Base-by-base conservation (phyloP, 2,888 invertebrate species). In the Blastobasis lacticolella region DNA sequence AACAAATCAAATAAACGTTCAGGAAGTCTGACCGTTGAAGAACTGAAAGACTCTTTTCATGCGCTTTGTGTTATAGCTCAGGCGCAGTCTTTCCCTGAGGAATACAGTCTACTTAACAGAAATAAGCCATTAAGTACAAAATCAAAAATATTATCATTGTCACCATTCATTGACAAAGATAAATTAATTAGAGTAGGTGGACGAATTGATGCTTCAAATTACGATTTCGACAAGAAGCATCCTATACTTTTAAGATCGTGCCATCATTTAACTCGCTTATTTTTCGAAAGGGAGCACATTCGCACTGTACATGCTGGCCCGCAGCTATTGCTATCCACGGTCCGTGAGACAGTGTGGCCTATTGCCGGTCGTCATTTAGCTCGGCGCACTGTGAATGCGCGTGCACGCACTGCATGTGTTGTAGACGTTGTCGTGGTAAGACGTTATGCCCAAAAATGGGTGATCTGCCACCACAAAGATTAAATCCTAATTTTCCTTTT, bases 111-210 rank as follows among this genome's bases (percentile, higher is more conserved):
- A 6, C 8, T 40, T 6, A 40, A 6, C 8, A 40, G 8, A 40
- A 40, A 40, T 40, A 40, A 40, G 8, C 40, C 40, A 3, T 38
- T 54, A n/a, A 46, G 9, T 40, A 36, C n/a, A 5, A 56, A 55
- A 46, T 46, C 48, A 37, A 52, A 49, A 44, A 42, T 55, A 9
- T 40, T 52, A 38, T 41, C 50, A 2, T 41, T 55, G 5, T 49
- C 50, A 8, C 54, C 54, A 23, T 57, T 54, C 42, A 41, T 55
- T 4, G 55, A 55, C 44, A 45, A 51, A 7, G 40, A 54, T 38
- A 51, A 53, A 7, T 40, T 58, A 41, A 54, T 59, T n/a, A 46
- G 59, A 43, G 58, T 58, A 5, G 57, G 58, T 40, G 58, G 61
- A 5, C 49, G 61, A 7, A 43, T 59, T 8, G 48, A 45, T 52